Conservation (phyloP, 2,888 invertebrate genomes). For the Trachelus stipa region DNA sequence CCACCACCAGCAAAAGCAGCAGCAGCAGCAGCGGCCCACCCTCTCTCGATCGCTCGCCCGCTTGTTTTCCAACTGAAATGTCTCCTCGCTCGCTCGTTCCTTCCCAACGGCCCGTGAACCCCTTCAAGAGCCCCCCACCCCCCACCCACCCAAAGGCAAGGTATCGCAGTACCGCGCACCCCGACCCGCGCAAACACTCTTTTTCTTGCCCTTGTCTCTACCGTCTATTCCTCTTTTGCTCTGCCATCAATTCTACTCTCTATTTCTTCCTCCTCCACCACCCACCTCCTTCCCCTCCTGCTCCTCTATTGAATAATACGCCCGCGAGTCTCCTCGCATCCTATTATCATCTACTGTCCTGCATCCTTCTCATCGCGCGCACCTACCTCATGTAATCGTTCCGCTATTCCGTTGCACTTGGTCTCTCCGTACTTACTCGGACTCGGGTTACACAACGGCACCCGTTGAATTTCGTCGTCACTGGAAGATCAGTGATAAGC, state of each 20-base stretch:
- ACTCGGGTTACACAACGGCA: neutral
- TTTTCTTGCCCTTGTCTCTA: neutral
- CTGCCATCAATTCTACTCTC: neutral
- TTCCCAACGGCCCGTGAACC: neutral
- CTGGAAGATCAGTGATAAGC: too few species aligned
- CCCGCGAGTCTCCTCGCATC: neutral
- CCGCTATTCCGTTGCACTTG: neutral
- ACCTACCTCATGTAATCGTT: neutral
- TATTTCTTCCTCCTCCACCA: neutral
- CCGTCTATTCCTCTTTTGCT: neutral
- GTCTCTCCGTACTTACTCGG: neutral
- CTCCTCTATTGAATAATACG: neutral
- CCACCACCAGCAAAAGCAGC: slow-evolving; percentile 44
- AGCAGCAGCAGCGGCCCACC: slow-evolving; percentile 29
- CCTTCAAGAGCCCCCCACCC: neutral
- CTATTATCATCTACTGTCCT: neutral
- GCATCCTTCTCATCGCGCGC: neutral
- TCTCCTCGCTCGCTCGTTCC: neutral
- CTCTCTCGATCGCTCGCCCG: neutral
- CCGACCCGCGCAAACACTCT: neutral
- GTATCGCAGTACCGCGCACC: neutral
- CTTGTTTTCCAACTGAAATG: neutral
- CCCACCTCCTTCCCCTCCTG: slow-evolving; percentile 5
- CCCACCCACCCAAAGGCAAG: neutral
- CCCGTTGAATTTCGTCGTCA: neutral